Conservation (phyloP, 2,888 invertebrate genomes). For the Cheilosia impressa region DNA sequence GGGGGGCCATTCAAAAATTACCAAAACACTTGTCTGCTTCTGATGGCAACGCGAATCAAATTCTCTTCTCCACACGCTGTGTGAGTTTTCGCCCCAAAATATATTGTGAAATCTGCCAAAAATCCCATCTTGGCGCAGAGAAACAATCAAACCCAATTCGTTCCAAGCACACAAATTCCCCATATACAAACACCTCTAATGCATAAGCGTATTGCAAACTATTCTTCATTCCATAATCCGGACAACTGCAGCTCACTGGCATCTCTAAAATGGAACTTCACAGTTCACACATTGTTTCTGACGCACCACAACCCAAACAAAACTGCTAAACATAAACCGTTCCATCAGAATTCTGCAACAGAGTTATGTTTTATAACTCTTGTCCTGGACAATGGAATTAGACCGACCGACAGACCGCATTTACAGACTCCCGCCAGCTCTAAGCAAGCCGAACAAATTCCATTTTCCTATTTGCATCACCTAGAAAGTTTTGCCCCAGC, state of each 20-base stretch:
- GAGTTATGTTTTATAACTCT: constrained; percentile 39
- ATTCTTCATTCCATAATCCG: neutral
- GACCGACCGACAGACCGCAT: constrained; percentile 58
- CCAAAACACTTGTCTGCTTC: too few relatives aligned
- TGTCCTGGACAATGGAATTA: constrained; percentile 18
- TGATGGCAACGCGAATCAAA: too few relatives aligned
- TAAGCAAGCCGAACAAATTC: constrained; percentile 59
- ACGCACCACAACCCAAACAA: constrained; percentile 23
- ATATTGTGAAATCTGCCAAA: too few relatives aligned
- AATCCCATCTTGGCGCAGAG: too few relatives aligned
- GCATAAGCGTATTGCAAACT: neutral
- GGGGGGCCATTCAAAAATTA: too few relatives aligned
- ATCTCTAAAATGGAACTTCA: constrained; percentile 15
- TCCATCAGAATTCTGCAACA: constrained; percentile 19
- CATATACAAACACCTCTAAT: too few relatives aligned
- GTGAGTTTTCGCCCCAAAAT: too few relatives aligned
- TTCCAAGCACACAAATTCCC: too few relatives aligned
- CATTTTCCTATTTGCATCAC: constrained; percentile 65
- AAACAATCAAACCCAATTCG: too few relatives aligned
- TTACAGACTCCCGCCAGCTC: constrained; percentile 44
- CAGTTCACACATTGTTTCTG: constrained; percentile 6
- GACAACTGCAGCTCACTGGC: neutral
- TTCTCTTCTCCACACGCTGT: too few relatives aligned
- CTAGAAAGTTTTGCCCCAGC: constrained; percentile 40
- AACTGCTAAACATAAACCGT: constrained; percentile 31